A percentile compares a stretch with the other conserved stretches of the same genome.
phyloP scores from a whole-genome alignment of 2,113 vertebrate genomes.

The Cochlearius cochlearius region DNA sequence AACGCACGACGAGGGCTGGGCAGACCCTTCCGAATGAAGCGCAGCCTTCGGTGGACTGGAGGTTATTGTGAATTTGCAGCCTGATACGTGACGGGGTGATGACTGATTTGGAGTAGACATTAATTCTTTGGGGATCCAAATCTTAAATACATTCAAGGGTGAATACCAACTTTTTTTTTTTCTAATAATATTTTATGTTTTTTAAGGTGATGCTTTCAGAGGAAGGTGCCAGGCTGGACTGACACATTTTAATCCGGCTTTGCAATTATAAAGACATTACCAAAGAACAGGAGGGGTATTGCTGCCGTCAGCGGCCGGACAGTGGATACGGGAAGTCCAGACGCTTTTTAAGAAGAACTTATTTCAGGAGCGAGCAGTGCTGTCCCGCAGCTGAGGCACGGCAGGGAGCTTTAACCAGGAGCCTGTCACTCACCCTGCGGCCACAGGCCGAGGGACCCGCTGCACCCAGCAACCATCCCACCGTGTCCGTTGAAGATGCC shows the following conservation, averaged over 20 bases:
- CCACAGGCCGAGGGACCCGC: not conserved
- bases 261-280: not conserved
- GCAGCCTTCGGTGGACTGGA: not conserved
- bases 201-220: not conserved
- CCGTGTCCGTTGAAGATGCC: not conserved
- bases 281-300: not conserved
- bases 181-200: not conserved
- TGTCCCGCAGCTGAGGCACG: not conserved
- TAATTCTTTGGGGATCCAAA: not conserved
- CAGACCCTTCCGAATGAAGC: not conserved
- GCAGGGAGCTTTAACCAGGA: not conserved
- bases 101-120: not conserved
- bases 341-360: not conserved
- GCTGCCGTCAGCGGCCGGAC: not conserved
- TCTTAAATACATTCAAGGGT: not conserved
- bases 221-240: not conserved
- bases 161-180: not conserved
- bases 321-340: not conserved
- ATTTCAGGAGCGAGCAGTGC: not conserved
- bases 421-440: not conserved
- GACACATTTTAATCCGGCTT: not conserved
- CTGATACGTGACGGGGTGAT: not conserved
- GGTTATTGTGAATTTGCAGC: not conserved
- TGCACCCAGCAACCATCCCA: not conserved
- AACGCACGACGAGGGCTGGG: not conserved